Conservation (phyloP, 2,888 invertebrate species). For the Stenchaetothrips biformis region DNA sequence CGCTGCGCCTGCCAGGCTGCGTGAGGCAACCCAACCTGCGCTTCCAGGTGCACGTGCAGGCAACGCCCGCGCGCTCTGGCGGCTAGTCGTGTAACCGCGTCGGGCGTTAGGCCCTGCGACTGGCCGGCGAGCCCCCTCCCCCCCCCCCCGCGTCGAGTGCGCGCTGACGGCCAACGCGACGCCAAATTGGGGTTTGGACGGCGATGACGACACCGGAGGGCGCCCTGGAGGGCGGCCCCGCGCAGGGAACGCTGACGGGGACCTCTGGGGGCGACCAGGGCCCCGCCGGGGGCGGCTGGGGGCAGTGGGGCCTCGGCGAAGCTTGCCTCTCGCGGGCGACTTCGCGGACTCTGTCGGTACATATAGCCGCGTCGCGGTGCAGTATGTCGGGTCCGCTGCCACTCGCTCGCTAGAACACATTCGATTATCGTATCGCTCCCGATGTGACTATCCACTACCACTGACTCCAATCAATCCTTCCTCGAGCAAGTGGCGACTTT, state of each 20-base stretch:
- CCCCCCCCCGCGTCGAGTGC: no score
- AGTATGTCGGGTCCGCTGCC: neutral
- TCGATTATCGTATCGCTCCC: neutral
- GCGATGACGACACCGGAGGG: no score
- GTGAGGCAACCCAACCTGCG: no score
- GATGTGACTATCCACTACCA: neutral
- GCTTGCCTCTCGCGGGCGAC: neutral
- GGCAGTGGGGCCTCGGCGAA: neutral
- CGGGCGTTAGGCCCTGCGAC: neutral
- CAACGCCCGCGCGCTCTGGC: neutral
- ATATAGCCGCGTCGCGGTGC: neutral
- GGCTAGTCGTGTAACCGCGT: neutral
- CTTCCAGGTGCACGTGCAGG: no score
- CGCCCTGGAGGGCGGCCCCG: neutral
- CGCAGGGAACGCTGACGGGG: neutral
- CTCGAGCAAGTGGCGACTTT: neutral
- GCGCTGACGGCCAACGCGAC: no score
- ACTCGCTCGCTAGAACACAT: neutral
- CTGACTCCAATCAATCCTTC: neutral
- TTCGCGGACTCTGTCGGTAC: neutral
- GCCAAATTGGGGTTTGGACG: no score
- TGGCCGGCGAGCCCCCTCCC: no score
- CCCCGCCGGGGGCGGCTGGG: neutral
- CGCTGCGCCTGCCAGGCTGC: no score
- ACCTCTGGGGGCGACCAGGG: neutral